phyloP scores from a whole-genome alignment of 2,113 vertebrate species.

The Poeciliopsis turrubarensis region DNA sequence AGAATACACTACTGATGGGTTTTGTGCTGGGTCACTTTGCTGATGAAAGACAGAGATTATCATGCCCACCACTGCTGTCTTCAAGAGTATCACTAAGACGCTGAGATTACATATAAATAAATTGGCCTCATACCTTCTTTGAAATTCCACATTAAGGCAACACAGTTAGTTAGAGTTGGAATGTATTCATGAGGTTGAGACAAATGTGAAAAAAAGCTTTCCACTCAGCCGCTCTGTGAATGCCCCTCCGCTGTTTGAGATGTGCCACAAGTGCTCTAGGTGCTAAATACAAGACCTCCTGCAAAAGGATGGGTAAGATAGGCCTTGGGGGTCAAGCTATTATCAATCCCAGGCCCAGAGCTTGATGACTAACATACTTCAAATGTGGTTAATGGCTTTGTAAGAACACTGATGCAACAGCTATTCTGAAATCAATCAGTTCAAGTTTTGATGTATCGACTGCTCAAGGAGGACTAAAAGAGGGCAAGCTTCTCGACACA shows the following conservation, averaged over 20 bases:
- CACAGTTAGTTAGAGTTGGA: constrained; percentile 80
- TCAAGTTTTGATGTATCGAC: constrained; percentile 85
- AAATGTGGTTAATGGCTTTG: constrained; percentile 75
- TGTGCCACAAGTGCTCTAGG: constrained; percentile 77
- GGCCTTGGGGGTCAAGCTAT: constrained; percentile 82
- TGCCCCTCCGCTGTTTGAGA: constrained; percentile 80
- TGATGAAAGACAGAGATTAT: constrained; percentile 83
- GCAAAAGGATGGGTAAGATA: constrained; percentile 82
- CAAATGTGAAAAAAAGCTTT: constrained; percentile 74
- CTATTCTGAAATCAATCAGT: constrained; percentile 83
- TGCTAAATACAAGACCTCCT: constrained; percentile 81
- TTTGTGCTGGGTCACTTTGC: constrained; percentile 79
- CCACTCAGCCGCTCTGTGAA: constrained; percentile 80
- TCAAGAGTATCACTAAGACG: constrained; percentile 77
- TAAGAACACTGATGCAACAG: constrained; percentile 77
- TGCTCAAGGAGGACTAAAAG: constrained; percentile 74
- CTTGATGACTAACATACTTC: constrained; percentile 82
- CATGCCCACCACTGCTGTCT: constrained; percentile 65
- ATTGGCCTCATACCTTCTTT: constrained; percentile 75
- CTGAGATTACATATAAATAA: constrained; percentile 83
- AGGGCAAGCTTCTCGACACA: constrained; percentile 77
- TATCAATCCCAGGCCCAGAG: constrained; percentile 81
- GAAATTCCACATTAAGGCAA: constrained; percentile 81
- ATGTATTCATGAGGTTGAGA: constrained; percentile 81
- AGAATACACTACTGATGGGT: constrained; percentile 78